Evolutionary conservation across 2,113 vertebrate genomes (phyloP).

Genomic region (Oryzias javanicus): DNA sequence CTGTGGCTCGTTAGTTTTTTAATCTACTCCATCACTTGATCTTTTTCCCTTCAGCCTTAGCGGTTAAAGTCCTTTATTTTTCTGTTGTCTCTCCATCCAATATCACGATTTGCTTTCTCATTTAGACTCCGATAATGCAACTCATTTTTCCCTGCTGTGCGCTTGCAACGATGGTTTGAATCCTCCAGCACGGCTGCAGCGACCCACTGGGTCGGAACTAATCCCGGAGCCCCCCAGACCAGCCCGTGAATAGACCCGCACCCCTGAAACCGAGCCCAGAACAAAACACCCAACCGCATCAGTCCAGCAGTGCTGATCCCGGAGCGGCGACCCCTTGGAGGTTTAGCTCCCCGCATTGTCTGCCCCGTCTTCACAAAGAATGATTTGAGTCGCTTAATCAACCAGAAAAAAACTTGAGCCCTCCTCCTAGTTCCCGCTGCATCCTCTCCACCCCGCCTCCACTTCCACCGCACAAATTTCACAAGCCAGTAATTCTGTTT

Average conservation of each 20-base stretch:
- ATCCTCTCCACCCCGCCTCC: constrained; percentile 11
- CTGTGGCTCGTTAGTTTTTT: constrained; percentile 13
- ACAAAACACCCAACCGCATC: constrained; percentile 38
- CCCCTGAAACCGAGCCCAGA: constrained; percentile 60
- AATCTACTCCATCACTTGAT: neutral
- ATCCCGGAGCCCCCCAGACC: constrained; percentile 56
- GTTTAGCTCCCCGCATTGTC: constrained; percentile 33
- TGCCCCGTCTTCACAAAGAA: constrained; percentile 54
- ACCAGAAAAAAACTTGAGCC: constrained; percentile 51
- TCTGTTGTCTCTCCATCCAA: constrained; percentile 19
- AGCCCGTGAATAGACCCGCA: constrained; percentile 52
- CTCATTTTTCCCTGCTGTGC: constrained; percentile 37
- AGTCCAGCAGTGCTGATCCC: constrained; percentile 56
- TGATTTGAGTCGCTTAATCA: constrained; percentile 71
- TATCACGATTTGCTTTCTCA: constrained; percentile 23
- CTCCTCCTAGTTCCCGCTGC: constrained; percentile 44
- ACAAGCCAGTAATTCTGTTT: constrained; percentile 65
- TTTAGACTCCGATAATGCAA: constrained; percentile 52
- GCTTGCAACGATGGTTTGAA: constrained; percentile 43
- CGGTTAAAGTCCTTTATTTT: constrained; percentile 6
- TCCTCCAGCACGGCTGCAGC: constrained; percentile 43
- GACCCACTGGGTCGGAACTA: constrained; percentile 64
- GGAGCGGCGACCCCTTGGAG: constrained; percentile 56
- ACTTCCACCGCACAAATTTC: constrained; percentile 46
- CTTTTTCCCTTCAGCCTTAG: constrained; percentile 1